Percentiles rank a stretch among this genome's conserved stretches.
Evolutionary conservation across 2,113 vertebrate species (phyloP).

Genomic region (Neopipo cinnamomea): DNA sequence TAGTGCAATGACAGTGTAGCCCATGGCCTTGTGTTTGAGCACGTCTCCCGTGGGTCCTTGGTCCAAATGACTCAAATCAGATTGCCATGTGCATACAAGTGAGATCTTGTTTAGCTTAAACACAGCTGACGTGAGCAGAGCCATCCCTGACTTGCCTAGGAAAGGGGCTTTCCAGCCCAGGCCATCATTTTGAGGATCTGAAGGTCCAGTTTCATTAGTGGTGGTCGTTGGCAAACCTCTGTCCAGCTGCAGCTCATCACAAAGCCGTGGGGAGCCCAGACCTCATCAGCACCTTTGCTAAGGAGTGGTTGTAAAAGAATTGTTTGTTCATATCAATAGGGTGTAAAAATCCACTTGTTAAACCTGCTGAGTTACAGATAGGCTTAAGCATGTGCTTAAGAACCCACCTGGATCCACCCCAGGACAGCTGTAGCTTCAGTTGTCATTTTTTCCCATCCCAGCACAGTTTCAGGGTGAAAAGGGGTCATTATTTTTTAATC

Average conservation of each 20-base stretch:
- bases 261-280: not conserved
- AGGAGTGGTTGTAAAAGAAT: not conserved
- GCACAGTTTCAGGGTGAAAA: not conserved
- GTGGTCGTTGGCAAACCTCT: not conserved
- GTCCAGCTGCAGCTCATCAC: not conserved
- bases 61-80: not conserved
- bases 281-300: not conserved
- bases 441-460: not conserved
- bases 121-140: not conserved
- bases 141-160: not conserved
- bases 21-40: not conserved
- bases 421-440: not conserved
- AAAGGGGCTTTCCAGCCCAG: not conserved
- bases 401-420: not conserved
- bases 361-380: not conserved
- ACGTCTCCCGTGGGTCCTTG: not conserved
- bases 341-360: not conserved
- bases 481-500: not conserved
- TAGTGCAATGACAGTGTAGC: not conserved
- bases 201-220: not conserved
- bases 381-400: not conserved
- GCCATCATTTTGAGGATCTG: not conserved
- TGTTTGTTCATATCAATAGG: not conserved
- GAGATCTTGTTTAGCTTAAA: conserved; percentile 2
- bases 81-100: not conserved